Evolutionary conservation across 2,888 invertebrate species (phyloP).

Genomic region (Drosophila mulleri): DNA sequence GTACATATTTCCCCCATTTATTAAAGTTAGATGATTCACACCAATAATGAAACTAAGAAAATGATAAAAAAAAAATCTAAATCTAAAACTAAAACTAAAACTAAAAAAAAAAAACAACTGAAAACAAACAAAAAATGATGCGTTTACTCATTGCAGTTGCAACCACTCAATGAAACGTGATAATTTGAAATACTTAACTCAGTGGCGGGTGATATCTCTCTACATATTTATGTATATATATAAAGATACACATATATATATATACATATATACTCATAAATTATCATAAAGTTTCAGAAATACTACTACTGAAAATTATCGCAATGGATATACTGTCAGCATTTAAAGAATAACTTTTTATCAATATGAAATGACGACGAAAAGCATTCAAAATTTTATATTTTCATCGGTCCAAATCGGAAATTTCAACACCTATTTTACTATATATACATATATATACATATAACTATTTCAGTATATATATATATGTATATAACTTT

Average conservation of each 20-base stretch:
- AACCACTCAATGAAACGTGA: conserved; percentile 71
- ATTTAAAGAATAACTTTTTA: conserved; percentile 33
- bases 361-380: conserved; percentile 27
- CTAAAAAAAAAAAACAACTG: not conserved
- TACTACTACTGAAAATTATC: conserved; percentile 40
- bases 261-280: conserved; percentile 40
- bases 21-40: conserved; percentile 76
- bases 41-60: conserved; percentile 57
- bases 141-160: conserved; percentile 67
- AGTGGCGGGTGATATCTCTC: conserved; percentile 77
- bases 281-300: conserved; percentile 44
- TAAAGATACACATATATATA: conserved; percentile 20
- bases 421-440: conserved; percentile 8
- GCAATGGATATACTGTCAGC: conserved; percentile 45
- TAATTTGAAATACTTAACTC: conserved; percentile 77
- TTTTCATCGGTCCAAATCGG: conserved; percentile 29
- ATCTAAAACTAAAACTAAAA: conserved; percentile 5
- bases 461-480: no score
- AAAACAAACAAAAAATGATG: conserved; percentile 45
- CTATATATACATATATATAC: no score
- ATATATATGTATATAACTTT: no score
- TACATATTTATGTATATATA: conserved; percentile 46
- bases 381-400: conserved; percentile 21
- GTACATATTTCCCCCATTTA: conserved; percentile 65
- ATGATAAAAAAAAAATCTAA: not conserved